Base-by-base conservation (phyloP, 92 coral and sea anemone species). In the Chrysogorgia sp. region DNA sequence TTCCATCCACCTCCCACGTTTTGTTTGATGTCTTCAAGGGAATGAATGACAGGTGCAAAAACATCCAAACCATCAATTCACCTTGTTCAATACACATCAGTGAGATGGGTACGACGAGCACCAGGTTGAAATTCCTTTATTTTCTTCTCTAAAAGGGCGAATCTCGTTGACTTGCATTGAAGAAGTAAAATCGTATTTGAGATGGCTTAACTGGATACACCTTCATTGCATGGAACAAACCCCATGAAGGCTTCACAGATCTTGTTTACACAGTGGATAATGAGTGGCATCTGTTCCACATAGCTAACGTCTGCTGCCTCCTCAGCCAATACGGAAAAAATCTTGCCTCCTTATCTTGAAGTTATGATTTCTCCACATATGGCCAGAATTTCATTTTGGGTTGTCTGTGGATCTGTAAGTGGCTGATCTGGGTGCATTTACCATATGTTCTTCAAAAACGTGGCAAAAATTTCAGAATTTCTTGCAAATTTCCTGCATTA, bases 301-400 rank as follows among this genome's bases (percentile, higher is more conserved):
- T 58, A 15, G 64, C 64, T 58, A 12, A 24, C 24, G 24, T 58
- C 64, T 13, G 64, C 8, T 19, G 64, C 64, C 24, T 58, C 64
- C 0, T 58, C 64, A 13, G 64, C 64, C 64, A 58, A 17, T 0
- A 58, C 29, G 21, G 64, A 24, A 58, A 58, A 28, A 17, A 58
- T 28, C 23, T 58, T 0, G 64, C 64, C 12, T 58, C 50, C 50
- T 43, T 43, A 17, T 8, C 17, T 43, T 43, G 9, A 8, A 17
- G 50, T 43, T 8, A 43, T 43, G 10, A 43, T 17, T 43, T 43
- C 50, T 17, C 17, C 50, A 17, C 50, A 43, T 8, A 43, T 43
- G 8, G 8, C 17, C 50, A 43, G 17, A 17, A 43, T 43, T 17
- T 43, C 50, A 17, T 43, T 43, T 17, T 43, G 50, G 50, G 50